Base-by-base conservation (phyloP, 2,888 invertebrate species). In the Bhutanitis thaidina region DNA sequence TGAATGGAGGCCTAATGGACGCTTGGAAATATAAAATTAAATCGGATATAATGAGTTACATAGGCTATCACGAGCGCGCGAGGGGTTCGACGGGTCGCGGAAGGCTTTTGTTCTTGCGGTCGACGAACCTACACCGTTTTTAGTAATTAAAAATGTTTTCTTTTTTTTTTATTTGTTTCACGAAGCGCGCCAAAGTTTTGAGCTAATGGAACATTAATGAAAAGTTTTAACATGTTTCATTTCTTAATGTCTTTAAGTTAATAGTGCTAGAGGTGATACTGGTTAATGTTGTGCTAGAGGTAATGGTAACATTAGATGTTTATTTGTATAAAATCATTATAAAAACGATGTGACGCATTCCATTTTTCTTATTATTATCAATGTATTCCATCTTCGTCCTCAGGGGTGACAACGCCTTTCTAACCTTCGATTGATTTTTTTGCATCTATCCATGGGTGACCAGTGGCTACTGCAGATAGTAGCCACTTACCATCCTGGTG, bases 1-100 rank as follows among this genome's bases (percentile, higher is more conserved):
- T 80, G 75, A 82, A 80, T 81, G 80, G 74, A 74, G 71, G 71
- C 66, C 66, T 83, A 81, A 84, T 83, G 83, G 81, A 73, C 61
- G 77, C 61, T 73, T 71, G 69, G 66, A 75, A 84, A 78, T 81
- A 83, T 80, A 80, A 82, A 80, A 84, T 82, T 82, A 83, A 82
- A 79, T 77, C 71, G 68, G 67, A 71, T 70, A 71, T 82, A 83
- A 86, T 82, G 77, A 82, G 77, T 75, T 78, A 76, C 79, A 77
- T 80, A 80, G 78, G 67, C 71, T 69, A 72, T 78, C 74, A 69
- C 69, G 71, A 65, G 62, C 62, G 57, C 57, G 58, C 49, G 62
- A 59, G 52, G 60, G 72, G 69, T 76, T 72, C 77, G 71, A 66
- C 73, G 69, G 72, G 71, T 74, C 68, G 64, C 64, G 59, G 68